phyloP scores from a whole-genome alignment of 2,888 invertebrate species.

The Eremobia ochroleuca region DNA sequence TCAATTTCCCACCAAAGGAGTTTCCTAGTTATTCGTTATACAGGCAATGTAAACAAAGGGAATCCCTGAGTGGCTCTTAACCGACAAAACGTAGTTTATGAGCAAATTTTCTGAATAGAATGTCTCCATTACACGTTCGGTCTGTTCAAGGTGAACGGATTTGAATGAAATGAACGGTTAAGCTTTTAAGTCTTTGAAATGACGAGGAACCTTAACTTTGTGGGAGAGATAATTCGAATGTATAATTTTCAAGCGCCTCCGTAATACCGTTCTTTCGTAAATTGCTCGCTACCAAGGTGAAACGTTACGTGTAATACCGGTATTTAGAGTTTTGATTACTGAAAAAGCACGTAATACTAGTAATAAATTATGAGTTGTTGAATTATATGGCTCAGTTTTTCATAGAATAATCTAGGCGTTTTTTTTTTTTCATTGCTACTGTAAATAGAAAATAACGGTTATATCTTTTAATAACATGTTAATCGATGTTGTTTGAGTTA shows the following conservation, averaged over 20 bases:
- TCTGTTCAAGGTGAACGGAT: conserved; percentile 55
- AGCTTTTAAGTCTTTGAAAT: conserved; percentile 55
- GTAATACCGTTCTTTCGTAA: conserved; percentile 38
- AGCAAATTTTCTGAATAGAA: conserved; percentile 70
- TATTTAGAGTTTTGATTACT: conserved; percentile 38
- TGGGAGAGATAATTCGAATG: conserved; percentile 46
- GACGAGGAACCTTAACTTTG: conserved; percentile 36
- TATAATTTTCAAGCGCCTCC: conserved; percentile 46
- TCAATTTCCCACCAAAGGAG: conserved; percentile 67
- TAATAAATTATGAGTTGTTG: conserved; percentile 37
- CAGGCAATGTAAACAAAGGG: conserved; percentile 61
- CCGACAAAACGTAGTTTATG: conserved; percentile 71
- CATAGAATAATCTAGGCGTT: conserved; percentile 21
- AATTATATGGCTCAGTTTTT: conserved; percentile 26
- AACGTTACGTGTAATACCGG: conserved; percentile 26
- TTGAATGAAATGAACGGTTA: conserved; percentile 67
- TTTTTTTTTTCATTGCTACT: conserved; percentile 14
- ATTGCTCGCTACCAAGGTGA: conserved; percentile 47
- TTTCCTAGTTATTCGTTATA: conserved; percentile 54
- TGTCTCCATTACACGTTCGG: conserved; percentile 62
- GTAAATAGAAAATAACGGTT: conserved; percentile 16
- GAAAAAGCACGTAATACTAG: conserved; percentile 25
- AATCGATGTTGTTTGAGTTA: neutral
- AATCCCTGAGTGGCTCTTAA: conserved; percentile 58
- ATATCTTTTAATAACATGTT: conserved; percentile 1